Evolutionary conservation across 2,797 vertebrate species (phyloP).

Genomic region (Pipistrellus pipistrellus): DNA sequence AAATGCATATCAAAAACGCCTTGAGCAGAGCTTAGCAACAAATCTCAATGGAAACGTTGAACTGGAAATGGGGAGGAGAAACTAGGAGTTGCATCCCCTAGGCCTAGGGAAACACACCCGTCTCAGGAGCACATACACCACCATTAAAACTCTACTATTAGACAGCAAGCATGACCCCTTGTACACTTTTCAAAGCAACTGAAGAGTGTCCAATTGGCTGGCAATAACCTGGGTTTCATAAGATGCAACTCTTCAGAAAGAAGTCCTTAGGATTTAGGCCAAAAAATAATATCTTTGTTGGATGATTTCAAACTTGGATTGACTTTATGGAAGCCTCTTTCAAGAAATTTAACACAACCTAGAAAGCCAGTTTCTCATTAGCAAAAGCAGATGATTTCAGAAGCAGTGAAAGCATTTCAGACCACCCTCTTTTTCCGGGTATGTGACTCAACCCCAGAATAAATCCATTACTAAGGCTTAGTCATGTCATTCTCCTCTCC

Average conservation of each 20-base stretch:
- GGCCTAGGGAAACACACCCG: background rate
- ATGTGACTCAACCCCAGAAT: background rate
- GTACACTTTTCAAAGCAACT: slow-evolving; percentile 27
- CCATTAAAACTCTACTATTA: background rate
- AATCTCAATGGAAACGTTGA: slow-evolving; percentile 37
- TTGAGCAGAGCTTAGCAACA: slow-evolving; percentile 35
- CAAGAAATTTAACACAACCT: slow-evolving; percentile 25
- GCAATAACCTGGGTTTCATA: background rate
- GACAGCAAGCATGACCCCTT: background rate
- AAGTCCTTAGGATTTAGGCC: background rate
- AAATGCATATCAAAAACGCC: background rate
- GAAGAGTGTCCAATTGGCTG: background rate
- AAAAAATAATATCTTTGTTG: slow-evolving; percentile 31
- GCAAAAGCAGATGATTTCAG: background rate
- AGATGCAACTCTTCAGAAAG: slow-evolving; percentile 53
- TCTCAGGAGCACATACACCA: background rate
- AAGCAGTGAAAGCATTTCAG: background rate
- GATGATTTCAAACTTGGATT: slow-evolving; percentile 30
- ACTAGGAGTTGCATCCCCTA: background rate
- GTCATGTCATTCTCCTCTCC: background rate
- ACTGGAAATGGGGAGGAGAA: background rate
- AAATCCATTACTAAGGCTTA: background rate
- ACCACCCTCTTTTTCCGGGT: background rate
- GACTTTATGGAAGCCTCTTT: slow-evolving; percentile 53
- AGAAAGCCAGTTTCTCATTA: slow-evolving; percentile 39